A percentile compares a stretch with the other conserved stretches of the same genome.
These are phyloP conservation scores for Drosophila multiciliata DNA, from an alignment of 2,888 invertebrate species.

Conservation along the genomic window DNA sequence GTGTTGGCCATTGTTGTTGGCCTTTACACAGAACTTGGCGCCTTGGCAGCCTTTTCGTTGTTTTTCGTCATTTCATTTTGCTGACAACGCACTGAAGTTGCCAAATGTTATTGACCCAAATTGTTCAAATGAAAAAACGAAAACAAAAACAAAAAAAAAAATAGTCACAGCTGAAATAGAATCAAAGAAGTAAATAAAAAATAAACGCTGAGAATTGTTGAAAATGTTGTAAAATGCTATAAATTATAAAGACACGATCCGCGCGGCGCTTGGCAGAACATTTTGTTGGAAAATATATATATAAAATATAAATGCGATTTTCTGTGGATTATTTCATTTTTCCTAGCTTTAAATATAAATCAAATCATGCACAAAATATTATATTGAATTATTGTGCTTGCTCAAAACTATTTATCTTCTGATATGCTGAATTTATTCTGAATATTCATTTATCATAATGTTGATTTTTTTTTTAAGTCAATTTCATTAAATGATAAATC, in stretches of 20 bases:
- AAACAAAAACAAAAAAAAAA: conserved; percentile 10
- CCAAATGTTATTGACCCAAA: conserved; percentile 80
- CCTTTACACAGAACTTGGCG: conserved; percentile 75
- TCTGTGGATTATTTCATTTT: conserved; percentile 5
- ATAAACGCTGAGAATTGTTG: conserved; percentile 29
- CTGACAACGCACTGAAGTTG: conserved; percentile 66
- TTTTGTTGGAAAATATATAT: conserved; percentile 2
- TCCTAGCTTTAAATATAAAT: background rate
- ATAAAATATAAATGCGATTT: background rate
- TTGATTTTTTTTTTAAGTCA: background rate
- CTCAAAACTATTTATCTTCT: background rate
- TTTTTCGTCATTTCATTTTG: conserved; percentile 20
- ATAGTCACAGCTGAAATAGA: conserved; percentile 56
- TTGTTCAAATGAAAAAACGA: conserved; percentile 42
- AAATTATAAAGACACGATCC: conserved; percentile 28
- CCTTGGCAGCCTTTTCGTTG: conserved; percentile 61
- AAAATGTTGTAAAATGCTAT: conserved; percentile 12
- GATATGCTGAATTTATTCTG: background rate
- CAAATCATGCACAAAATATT: background rate
- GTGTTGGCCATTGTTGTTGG: conserved; percentile 48
- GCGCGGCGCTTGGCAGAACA: background rate
- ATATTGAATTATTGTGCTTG: background rate
- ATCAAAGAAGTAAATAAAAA: conserved; percentile 29
- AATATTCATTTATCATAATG: background rate
- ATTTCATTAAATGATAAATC: background rate